Percentiles rank a stretch among this genome's conserved stretches.
These are phyloP conservation scores for Bombylius major DNA, from an alignment of 2,888 invertebrate genomes.

Conservation along the genomic window DNA sequence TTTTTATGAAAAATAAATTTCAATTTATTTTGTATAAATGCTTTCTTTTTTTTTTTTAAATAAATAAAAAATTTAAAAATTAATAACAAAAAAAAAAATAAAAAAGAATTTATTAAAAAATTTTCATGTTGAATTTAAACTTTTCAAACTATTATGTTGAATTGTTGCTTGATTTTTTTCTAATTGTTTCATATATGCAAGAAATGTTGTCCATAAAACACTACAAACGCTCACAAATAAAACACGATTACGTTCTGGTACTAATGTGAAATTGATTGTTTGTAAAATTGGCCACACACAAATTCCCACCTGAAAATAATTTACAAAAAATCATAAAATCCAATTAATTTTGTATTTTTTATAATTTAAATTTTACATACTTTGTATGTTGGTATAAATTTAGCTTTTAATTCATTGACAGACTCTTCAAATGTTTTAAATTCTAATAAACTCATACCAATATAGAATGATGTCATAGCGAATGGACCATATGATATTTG, in stretches of 20 bases:
- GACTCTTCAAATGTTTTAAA: slow-evolving; percentile 49
- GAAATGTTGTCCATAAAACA: slow-evolving; percentile 61
- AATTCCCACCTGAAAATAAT: slow-evolving; percentile 36
- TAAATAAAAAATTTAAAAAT: no score
- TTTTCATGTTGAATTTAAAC: no score
- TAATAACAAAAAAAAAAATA: no score
- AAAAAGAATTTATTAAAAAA: no score
- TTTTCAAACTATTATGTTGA: no score
- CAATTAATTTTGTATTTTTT: neutral
- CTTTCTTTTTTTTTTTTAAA: no score
- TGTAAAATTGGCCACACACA: slow-evolving; percentile 61
- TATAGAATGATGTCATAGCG: slow-evolving; percentile 62
- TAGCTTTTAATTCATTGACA: slow-evolving; percentile 51
- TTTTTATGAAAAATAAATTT: no score
- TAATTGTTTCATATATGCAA: slow-evolving; percentile 61
- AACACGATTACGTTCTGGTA: slow-evolving; percentile 61
- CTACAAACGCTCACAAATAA: slow-evolving; percentile 59
- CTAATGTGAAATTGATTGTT: slow-evolving; percentile 57
- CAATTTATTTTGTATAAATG: no score
- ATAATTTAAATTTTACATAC: slow-evolving; percentile 15
- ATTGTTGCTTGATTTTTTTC: slow-evolving; percentile 16
- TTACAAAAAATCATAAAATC: neutral
- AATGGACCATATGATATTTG: slow-evolving; percentile 64
- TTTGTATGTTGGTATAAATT: slow-evolving; percentile 58
- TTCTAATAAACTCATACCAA: slow-evolving; percentile 62